A percentile compares a stretch with the other conserved stretches of the same genome.
phyloP scores from a whole-genome alignment of 2,797 vertebrate genomes.

The Manis javanica region DNA sequence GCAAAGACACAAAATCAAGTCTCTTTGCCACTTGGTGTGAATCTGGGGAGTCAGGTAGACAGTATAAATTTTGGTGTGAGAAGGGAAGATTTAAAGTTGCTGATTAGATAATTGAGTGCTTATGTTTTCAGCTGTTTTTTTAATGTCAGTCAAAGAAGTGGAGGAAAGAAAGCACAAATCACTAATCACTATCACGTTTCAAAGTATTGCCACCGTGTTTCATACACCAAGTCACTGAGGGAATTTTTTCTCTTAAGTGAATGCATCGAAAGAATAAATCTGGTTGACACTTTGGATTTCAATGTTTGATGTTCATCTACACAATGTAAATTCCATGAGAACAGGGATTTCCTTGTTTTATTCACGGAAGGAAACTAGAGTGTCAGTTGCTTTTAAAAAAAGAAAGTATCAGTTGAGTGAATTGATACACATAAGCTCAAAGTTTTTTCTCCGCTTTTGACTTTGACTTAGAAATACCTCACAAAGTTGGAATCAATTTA shows the following conservation, averaged over 20 bases:
- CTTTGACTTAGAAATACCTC: neutral
- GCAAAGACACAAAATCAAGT: neutral
- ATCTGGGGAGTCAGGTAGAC: neutral
- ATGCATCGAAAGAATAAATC: neutral
- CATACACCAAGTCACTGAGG: neutral
- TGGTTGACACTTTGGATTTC: neutral
- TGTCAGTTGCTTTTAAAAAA: neutral
- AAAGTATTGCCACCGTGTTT: neutral
- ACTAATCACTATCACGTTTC: neutral
- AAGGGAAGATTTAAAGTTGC: neutral
- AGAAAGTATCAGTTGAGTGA: neutral
- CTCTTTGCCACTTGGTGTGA: neutral
- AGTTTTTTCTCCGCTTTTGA: neutral
- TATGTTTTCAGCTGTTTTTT: neutral
- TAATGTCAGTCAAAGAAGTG: neutral
- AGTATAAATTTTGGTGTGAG: neutral
- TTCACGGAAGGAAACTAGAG: neutral
- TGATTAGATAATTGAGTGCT: neutral
- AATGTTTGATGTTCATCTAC: neutral
- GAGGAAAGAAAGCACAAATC: neutral
- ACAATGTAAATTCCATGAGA: neutral
- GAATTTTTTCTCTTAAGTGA: slow-evolving; percentile 23
- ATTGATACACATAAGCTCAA: neutral
- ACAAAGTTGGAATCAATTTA: neutral
- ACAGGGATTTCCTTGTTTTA: neutral